These are phyloP conservation scores for Fissipunctia ypsillon DNA, from an alignment of 2,888 invertebrate species.

Conservation along the genomic window DNA sequence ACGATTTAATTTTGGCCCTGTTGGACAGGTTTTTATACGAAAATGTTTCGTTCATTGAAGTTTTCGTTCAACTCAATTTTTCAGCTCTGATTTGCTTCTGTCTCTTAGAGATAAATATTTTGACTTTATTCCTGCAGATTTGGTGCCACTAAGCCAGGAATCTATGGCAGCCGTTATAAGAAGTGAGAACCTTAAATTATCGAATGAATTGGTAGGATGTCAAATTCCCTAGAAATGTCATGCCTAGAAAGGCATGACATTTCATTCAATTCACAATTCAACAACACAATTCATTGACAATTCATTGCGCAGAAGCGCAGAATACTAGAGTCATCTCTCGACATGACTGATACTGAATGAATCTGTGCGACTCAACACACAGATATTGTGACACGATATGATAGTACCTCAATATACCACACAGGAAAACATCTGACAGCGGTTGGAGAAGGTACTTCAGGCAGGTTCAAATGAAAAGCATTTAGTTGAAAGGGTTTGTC, in stretches of 20 bases:
- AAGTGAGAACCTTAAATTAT: background rate
- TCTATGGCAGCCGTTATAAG: background rate
- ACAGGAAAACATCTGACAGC: slow-evolving; percentile 14
- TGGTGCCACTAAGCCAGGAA: background rate
- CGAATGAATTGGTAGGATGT: background rate
- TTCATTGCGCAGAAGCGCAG: too few relatives aligned
- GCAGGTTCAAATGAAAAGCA: slow-evolving; percentile 23
- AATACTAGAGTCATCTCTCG: background rate
- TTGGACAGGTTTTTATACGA: background rate
- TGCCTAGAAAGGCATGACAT: too few relatives aligned
- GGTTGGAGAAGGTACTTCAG: slow-evolving; percentile 7
- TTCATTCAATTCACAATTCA: too few relatives aligned
- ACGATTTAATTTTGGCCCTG: background rate
- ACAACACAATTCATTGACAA: too few relatives aligned
- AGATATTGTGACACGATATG: background rate
- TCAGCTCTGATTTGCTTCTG: background rate
- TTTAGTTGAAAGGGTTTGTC: slow-evolving; percentile 29
- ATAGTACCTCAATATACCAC: background rate
- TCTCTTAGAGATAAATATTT: background rate
- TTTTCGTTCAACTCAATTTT: background rate
- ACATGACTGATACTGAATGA: background rate
- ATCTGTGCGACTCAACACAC: background rate
- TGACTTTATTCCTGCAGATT: background rate
- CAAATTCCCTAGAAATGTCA: background rate
- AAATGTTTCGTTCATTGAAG: background rate